Evolutionary conservation across 2,113 vertebrate species (phyloP), one percentile per base, ranked within the genome.

Genomic region (Apus apus): DNA sequence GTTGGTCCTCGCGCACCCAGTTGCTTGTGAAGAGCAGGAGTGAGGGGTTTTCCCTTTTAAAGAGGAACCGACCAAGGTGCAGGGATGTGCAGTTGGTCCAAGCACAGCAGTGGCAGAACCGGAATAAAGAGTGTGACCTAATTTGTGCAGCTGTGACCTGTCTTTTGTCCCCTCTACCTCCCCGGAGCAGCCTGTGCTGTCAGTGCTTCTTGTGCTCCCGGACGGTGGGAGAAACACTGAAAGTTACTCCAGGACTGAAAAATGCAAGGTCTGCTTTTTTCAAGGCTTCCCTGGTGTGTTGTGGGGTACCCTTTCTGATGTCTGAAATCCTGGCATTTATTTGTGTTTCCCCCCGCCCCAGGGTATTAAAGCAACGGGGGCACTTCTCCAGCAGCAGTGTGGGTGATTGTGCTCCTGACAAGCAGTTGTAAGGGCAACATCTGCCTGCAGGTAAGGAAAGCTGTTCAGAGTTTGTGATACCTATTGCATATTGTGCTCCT

Each of bases 291-390:
- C 23, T 10, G 48, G 32, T 11, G 1, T 45, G 14, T 46, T 50
- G 23, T 17, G 32, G n/a, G 40, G 16, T 85, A 13, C 32, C 48
- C 38, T 46, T 83, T 82, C 20, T 45, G 29, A 29, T 34, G 14
- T 13, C 3, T 25, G 51, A 58, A 60, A 25, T 54, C n/a, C 65
- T 71, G 45, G 30, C 11, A 38, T 8, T 32, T 54, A 11, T 61
- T n/a, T 95, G n/a, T 88, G 29, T 77, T 80, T 94, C 94, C 90
- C 83, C 16, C 14, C n/a, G n/a, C 40, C 3, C 76, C 82, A 98
- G 98, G 97, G 97, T 77, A 96, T 98, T 94, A 91, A 93, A 86
- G 96, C 98, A 93, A 98, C 97, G 97, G 98, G 98, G 90, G 96
- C 57, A 7, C 97, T 98, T 96, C 96, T 98, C 15, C 94, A 98